phyloP scores from a whole-genome alignment of 2,888 invertebrate species.

The Xylota segnis region DNA sequence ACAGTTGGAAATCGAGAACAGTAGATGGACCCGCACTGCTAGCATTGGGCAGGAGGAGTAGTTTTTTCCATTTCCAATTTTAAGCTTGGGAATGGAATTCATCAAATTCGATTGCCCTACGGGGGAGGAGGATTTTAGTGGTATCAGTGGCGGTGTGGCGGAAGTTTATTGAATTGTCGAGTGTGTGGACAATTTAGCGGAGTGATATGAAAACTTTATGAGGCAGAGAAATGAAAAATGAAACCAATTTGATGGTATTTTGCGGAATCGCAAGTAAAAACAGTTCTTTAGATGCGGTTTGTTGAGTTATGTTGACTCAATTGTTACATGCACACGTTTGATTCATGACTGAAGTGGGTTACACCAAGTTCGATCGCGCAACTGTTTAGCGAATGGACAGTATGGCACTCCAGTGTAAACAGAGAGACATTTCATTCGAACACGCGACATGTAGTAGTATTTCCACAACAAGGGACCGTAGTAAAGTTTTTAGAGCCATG shows the following conservation, averaged over 20 bases:
- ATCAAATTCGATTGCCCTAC: conserved; percentile 67
- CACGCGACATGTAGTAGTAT: no score
- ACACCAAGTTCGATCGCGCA: no score
- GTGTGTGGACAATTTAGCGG: conserved; percentile 54
- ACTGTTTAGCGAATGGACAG: no score
- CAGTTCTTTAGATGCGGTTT: conserved; percentile 2
- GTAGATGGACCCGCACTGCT: background rate
- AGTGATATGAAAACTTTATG: conserved; percentile 75
- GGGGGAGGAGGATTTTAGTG: background rate
- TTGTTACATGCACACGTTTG: background rate
- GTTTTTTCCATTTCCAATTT: conserved; percentile 47
- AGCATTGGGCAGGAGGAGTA: conserved; percentile 23
- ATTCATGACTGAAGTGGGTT: background rate
- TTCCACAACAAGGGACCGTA: no score
- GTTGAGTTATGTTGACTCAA: conserved; percentile 7
- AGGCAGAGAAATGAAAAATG: conserved; percentile 66
- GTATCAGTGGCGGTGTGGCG: background rate
- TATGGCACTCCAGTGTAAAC: no score
- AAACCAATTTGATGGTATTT: conserved; percentile 68
- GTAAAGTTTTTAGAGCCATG: no score
- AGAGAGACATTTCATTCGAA: no score
- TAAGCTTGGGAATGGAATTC: conserved; percentile 55
- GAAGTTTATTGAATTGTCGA: conserved; percentile 66
- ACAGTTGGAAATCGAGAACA: conserved; percentile 40
- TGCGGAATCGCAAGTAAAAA: conserved; percentile 48